A percentile compares a stretch with the other conserved stretches of the same genome.
These are phyloP conservation scores for Paradoxurus hermaphroditus DNA, from an alignment of 2,113 vertebrate genomes.

Conservation along the genomic window DNA sequence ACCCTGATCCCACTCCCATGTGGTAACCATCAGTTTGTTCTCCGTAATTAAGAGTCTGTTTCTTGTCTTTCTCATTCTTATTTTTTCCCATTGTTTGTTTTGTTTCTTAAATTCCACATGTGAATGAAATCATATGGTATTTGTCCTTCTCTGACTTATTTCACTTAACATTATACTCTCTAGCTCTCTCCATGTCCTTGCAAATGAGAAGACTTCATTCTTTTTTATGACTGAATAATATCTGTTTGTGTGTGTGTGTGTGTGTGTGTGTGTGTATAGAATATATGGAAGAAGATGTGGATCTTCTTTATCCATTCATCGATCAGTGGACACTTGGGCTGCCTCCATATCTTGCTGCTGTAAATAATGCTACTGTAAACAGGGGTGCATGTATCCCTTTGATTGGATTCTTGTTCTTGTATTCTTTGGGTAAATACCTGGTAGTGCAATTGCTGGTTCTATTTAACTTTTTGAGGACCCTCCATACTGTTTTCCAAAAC, in stretches of 20 bases:
- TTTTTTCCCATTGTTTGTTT: not conserved
- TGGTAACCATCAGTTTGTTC: not conserved
- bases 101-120: not conserved
- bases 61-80: not conserved
- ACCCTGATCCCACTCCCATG: not conserved
- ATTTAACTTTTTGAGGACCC: not conserved
- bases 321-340: not conserved
- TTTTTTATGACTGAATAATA: not conserved
- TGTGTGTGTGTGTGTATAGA: too few relatives aligned
- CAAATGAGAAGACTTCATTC: not conserved
- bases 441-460: not conserved
- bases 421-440: not conserved
- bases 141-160: not conserved
- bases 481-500: not conserved
- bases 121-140: not conserved
- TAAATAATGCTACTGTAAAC: not conserved
- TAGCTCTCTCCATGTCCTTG: not conserved
- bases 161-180: not conserved
- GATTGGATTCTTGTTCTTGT: not conserved
- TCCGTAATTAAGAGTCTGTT: not conserved
- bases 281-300: not conserved
- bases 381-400: not conserved
- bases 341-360: not conserved
- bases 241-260: too few relatives aligned
- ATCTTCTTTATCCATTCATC: not conserved